These are phyloP conservation scores for Pterocles orientalis DNA, from an alignment of 2,113 vertebrate species.

Conservation along the genomic window DNA sequence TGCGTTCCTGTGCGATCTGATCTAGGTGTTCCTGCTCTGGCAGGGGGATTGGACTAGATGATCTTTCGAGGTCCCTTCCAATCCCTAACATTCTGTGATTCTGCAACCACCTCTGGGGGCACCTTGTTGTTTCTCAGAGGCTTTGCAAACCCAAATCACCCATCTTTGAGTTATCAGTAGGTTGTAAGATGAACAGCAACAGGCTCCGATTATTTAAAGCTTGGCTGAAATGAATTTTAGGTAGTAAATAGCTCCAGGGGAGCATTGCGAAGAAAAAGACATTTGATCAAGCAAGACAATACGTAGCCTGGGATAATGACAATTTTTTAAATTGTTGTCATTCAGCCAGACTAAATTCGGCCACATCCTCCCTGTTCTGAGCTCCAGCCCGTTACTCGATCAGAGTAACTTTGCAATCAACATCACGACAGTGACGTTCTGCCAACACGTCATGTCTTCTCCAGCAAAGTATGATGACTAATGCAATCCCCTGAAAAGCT, in stretches of 20 bases:
- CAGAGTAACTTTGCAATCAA: background rate
- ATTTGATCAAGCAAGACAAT: background rate
- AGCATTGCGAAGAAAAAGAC: too few species aligned
- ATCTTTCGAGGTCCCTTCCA: too few species aligned
- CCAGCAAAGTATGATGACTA: background rate
- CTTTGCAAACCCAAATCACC: background rate
- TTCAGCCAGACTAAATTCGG: background rate
- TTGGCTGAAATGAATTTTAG: background rate
- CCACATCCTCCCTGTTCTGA: background rate
- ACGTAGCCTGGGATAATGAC: background rate
- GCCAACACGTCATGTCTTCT: background rate
- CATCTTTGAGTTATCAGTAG: background rate
- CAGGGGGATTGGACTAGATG: too few species aligned
- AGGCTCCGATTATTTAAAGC: background rate
- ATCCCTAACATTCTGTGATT: too few species aligned
- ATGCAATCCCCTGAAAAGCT: background rate
- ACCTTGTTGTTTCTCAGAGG: background rate
- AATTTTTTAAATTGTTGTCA: background rate
- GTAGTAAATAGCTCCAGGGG: background rate
- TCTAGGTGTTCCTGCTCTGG: too few species aligned
- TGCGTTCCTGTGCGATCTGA: too few species aligned
- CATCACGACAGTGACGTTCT: background rate
- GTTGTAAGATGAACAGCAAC: background rate
- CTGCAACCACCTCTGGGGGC: rapidly evolving
- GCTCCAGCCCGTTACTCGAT: background rate